phyloP scores from a whole-genome alignment of 2,113 vertebrate genomes.

The Callorhinus ursinus region DNA sequence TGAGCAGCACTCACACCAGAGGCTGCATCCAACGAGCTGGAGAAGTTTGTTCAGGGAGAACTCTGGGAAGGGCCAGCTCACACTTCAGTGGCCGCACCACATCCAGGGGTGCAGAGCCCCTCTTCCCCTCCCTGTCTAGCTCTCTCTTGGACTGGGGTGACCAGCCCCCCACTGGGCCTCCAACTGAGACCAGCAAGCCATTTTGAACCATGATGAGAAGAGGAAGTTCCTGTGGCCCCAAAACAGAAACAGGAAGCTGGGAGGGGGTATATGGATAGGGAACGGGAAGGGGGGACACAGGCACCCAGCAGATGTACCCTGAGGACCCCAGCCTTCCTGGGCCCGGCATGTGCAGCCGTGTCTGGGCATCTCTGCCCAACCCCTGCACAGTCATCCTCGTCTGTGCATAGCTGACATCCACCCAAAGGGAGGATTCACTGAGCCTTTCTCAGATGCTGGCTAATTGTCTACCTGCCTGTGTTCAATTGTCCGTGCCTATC shows the following conservation, averaged over 20 bases:
- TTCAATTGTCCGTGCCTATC: background rate
- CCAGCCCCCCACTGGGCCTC: background rate
- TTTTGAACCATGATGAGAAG: slow-evolving; percentile 76
- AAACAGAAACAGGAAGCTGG: slow-evolving; percentile 82
- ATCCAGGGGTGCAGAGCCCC: rapidly evolving
- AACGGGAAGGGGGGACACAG: slow-evolving; percentile 71
- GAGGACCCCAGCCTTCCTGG: slow-evolving; percentile 17
- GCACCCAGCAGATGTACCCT: slow-evolving; percentile 36
- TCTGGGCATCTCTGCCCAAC: background rate
- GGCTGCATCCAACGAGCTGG: background rate
- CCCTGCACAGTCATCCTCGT: rapidly evolving
- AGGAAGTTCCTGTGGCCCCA: slow-evolving; percentile 78
- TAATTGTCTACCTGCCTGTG: background rate
- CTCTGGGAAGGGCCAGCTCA: background rate
- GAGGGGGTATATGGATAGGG: slow-evolving; percentile 74
- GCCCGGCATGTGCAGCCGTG: background rate
- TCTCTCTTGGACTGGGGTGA: background rate
- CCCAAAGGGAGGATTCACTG: background rate
- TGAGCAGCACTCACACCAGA: background rate
- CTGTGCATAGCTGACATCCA: rapidly evolving
- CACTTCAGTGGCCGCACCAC: rapidly evolving
- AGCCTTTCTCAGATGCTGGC: background rate
- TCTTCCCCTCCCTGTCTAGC: background rate
- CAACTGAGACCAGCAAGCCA: slow-evolving; percentile 65
- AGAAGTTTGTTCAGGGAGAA: too few species aligned